Conservation (phyloP, 2,797 vertebrate species). For the Acipenser oxyrinchus region DNA sequence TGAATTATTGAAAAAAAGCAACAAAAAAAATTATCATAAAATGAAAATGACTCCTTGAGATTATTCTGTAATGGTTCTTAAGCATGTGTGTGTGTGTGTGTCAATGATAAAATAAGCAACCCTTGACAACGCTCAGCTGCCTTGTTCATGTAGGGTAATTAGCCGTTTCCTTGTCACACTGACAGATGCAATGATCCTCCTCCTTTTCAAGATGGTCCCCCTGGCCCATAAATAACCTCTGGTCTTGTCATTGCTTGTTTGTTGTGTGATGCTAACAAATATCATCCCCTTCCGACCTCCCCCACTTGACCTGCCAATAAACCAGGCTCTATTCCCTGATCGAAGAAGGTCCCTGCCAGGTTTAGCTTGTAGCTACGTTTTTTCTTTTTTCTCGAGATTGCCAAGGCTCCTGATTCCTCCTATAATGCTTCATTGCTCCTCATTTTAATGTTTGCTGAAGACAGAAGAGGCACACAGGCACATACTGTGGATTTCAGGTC, state of each 20-base stretch:
- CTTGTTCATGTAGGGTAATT: neutral
- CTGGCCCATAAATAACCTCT: slow-evolving; percentile 25
- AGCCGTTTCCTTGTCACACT: slow-evolving; percentile 12
- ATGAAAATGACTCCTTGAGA: neutral
- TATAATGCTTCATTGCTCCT: no score
- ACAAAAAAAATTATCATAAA: neutral
- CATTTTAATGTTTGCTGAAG: no score
- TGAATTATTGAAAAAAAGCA: neutral
- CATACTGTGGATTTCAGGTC: no score
- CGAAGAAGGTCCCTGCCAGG: no score
- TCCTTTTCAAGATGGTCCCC: neutral
- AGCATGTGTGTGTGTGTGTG: slow-evolving; percentile 22
- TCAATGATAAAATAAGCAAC: slow-evolving; percentile 1
- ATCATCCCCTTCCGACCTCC: no score
- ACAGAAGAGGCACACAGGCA: no score
- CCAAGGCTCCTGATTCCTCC: no score
- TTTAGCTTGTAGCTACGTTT: no score
- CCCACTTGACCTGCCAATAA: no score
- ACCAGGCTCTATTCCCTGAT: no score
- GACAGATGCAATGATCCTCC: neutral
- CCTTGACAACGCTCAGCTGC: neutral
- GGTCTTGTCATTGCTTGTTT: slow-evolving; percentile 44
- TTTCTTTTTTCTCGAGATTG: no score
- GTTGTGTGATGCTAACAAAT: slow-evolving; percentile 6
- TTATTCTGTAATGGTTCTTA: neutral